Evolutionary conservation across 2,113 vertebrate genomes (phyloP), one percentile per base, ranked within the genome.

Genomic region (Himantopus leucocephalus): DNA sequence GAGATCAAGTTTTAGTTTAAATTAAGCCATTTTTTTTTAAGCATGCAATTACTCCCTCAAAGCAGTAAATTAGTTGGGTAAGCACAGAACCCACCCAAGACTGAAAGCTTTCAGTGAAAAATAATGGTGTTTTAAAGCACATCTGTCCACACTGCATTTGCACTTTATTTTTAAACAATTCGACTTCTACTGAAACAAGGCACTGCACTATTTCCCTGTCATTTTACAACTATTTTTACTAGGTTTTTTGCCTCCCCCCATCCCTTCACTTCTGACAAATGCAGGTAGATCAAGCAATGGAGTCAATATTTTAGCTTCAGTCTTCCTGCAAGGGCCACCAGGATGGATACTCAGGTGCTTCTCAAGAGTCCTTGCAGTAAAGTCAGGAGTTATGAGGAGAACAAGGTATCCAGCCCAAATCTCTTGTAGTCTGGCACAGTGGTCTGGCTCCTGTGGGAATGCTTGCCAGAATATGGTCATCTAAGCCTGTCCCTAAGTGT

Each of bases 11-110:
- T 85, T 70, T 5, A 27, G 29, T 53, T 94, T 76, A 89, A 93
- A 92, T 37, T n/a, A 94, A 96, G 66, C 41, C 17, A 87, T 43
- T 84, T 84, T 45, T 50, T 71, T 84, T 78, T 60, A 81, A 92
- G 52, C 16, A 77, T 9, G 32, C 20, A 79, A 83, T 91, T 90
- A 90, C 34, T 58, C 43, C 67, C 18, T 74, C 58, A 74, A 92
- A 88, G 48, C 37, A 94, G 60, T 58, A 74, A 88, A 92, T 90
- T 58, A 86, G 24, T 2, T 82, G 43, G 27, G 47, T 70, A 90
- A 87, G 89, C 47, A 88, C 8, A 71, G 34, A 95, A 76, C 17
- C 19, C 71, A 50, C 41, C 19, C 30, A 74, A 82, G 71, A 76
- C 22, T 22, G 23, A 79, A 88, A 60, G 20, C 27, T 43, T 72